Evolutionary conservation across 2,888 invertebrate genomes (phyloP).

Genomic region (Hyles lineata): DNA sequence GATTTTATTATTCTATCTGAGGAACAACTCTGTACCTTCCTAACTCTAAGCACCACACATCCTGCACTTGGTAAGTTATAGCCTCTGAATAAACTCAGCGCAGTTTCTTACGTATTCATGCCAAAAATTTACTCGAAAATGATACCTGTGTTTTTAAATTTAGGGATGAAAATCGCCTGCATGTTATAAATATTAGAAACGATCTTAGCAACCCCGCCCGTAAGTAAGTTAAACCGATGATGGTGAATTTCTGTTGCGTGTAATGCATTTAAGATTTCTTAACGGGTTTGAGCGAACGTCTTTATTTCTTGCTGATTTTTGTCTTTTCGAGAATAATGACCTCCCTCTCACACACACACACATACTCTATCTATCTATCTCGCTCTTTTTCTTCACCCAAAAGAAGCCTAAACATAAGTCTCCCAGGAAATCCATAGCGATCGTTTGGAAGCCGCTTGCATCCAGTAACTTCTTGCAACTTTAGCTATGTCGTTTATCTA

Average conservation of each 20-base stretch:
- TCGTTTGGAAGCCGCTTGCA: too few relatives aligned
- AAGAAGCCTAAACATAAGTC: too few relatives aligned
- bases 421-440: too few relatives aligned
- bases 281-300: too few relatives aligned
- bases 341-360: too few relatives aligned
- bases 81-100: slow-evolving; percentile 38
- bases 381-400: too few relatives aligned
- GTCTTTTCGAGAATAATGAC: not conserved
- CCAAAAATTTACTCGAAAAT: not conserved
- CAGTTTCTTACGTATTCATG: slow-evolving; percentile 7
- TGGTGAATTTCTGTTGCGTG: slow-evolving; percentile 48
- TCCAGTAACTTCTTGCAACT: too few relatives aligned
- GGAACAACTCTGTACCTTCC: slow-evolving; percentile 12
- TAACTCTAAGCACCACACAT: slow-evolving; percentile 36
- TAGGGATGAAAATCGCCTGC: slow-evolving; percentile 10
- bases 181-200: not conserved
- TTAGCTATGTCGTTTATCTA: too few relatives aligned
- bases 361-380: too few relatives aligned
- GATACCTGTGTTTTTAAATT: not conserved
- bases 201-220: slow-evolving; percentile 34
- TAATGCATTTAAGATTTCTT: slow-evolving; percentile 42
- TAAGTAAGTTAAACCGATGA: slow-evolving; percentile 47
- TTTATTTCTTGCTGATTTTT: not conserved
- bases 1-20: not conserved
- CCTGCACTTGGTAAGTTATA: slow-evolving; percentile 46